A percentile compares a stretch with the other conserved stretches of the same genome.
Conservation (phyloP, 30 jellyfish, hydroid and myxozoan genomes). For the Hydractinia echinata region DNA sequence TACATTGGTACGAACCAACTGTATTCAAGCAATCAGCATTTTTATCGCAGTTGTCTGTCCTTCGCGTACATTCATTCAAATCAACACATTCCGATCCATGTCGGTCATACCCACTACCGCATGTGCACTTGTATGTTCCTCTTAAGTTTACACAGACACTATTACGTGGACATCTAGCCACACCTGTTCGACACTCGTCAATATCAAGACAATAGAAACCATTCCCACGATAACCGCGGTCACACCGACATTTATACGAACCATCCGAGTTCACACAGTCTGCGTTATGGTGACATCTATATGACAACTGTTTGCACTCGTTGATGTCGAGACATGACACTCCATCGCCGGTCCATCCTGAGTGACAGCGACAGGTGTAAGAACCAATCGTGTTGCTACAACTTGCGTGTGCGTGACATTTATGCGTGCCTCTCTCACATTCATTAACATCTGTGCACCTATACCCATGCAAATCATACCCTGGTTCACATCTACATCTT, state of each 20-base stretch:
- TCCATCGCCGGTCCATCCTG: slow-evolving; percentile 41
- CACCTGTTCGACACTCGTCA: slow-evolving; percentile 33
- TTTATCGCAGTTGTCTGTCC: slow-evolving; percentile 10
- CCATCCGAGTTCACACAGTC: slow-evolving; percentile 31
- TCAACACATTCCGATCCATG: slow-evolving; percentile 12
- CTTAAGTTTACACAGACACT: background rate
- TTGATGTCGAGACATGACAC: slow-evolving; percentile 21
- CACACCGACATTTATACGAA: slow-evolving; percentile 24
- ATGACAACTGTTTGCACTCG: slow-evolving; percentile 25
- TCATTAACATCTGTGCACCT: slow-evolving; percentile 32
- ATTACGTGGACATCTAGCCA: background rate
- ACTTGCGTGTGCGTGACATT: slow-evolving; percentile 26
- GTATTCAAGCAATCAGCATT: slow-evolving; percentile 21
- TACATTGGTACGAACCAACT: slow-evolving; percentile 22
- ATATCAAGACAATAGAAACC: slow-evolving; percentile 34
- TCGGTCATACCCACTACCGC: slow-evolving; percentile 6
- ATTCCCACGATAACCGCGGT: slow-evolving; percentile 36
- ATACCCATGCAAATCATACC: slow-evolving; percentile 23
- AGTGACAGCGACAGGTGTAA: slow-evolving; percentile 16
- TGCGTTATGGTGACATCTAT: slow-evolving; percentile 26
- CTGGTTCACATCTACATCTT: slow-evolving; percentile 1
- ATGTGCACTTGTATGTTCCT: slow-evolving; percentile 19
- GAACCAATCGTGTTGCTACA: slow-evolving; percentile 28
- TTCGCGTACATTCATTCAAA: slow-evolving; percentile 20
- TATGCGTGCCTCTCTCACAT: slow-evolving; percentile 2